phyloP scores from a whole-genome alignment of 53 echinoderm and acorn worm species.

The Paracentrotus lividus region DNA sequence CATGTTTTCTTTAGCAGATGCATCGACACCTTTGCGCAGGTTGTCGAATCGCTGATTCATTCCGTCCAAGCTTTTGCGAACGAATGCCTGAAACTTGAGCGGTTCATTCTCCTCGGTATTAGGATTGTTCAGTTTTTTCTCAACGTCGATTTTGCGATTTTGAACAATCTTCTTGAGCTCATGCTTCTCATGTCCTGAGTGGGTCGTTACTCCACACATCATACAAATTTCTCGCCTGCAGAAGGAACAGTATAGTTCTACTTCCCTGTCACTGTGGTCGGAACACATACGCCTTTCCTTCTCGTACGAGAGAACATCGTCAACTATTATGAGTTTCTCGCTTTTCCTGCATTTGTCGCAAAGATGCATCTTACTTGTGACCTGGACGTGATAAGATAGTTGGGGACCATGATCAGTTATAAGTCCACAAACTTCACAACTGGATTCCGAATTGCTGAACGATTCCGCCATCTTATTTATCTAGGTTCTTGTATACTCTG shows the following conservation, averaged over 20 bases:
- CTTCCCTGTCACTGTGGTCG: neutral
- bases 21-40: neutral
- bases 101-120: neutral
- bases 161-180: neutral
- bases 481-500: no score
- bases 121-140: neutral
- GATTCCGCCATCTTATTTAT: neutral
- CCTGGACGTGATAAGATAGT: neutral
- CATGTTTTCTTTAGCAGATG: neutral
- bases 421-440: neutral
- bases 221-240: constrained; percentile 19
- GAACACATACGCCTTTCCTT: neutral
- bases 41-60: neutral
- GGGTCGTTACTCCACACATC: neutral
- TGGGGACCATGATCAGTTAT: neutral
- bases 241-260: neutral
- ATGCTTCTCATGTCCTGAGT: neutral
- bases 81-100: neutral
- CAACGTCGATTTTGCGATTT: neutral
- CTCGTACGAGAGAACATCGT: neutral
- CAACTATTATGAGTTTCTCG: no score
- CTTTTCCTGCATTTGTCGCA: neutral
- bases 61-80: neutral
- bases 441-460: neutral
- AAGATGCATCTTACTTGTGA: neutral